Percentiles rank a stretch among this genome's conserved stretches.
Evolutionary conservation across 2,113 vertebrate species (phyloP).

Genomic region (Chaetodon auriga): DNA sequence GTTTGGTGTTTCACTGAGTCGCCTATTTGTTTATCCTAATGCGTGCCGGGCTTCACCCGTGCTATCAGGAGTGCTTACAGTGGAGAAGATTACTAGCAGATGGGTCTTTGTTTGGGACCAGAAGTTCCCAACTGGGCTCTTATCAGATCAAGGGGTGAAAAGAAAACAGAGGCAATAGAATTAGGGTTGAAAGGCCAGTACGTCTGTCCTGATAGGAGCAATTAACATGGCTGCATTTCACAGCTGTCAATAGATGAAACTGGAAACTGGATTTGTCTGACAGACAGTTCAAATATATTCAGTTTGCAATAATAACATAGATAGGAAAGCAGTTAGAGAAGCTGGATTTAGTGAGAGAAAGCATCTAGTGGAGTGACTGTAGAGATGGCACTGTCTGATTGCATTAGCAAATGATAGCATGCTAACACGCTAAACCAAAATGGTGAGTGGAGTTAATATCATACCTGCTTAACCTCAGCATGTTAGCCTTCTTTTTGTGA

Average conservation of each 20-base stretch:
- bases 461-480: neutral
- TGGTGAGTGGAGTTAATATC: neutral
- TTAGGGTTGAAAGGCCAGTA: conserved; percentile 20
- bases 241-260: neutral
- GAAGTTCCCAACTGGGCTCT: conserved; percentile 69
- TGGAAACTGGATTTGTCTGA: neutral
- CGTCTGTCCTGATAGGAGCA: neutral
- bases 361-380: too few species aligned
- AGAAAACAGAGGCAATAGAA: conserved; percentile 33
- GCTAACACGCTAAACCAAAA: neutral
- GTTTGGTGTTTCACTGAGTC: conserved; percentile 53
- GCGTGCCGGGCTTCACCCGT: conserved; percentile 41
- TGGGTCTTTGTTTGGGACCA: conserved; percentile 73
- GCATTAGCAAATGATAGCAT: neutral
- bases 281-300: neutral
- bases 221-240: neutral
- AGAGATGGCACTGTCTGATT: too few species aligned
- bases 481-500: too few species aligned
- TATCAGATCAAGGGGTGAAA: conserved; percentile 65
- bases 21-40: conserved; percentile 64
- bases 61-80: conserved; percentile 57
- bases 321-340: neutral
- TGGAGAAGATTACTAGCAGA: conserved; percentile 69
- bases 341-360: too few species aligned
- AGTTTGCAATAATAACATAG: neutral